A percentile compares a stretch with the other conserved stretches of the same genome.
Evolutionary conservation across 2,888 invertebrate genomes (phyloP).

Genomic region (Pachydiplax longipennis): DNA sequence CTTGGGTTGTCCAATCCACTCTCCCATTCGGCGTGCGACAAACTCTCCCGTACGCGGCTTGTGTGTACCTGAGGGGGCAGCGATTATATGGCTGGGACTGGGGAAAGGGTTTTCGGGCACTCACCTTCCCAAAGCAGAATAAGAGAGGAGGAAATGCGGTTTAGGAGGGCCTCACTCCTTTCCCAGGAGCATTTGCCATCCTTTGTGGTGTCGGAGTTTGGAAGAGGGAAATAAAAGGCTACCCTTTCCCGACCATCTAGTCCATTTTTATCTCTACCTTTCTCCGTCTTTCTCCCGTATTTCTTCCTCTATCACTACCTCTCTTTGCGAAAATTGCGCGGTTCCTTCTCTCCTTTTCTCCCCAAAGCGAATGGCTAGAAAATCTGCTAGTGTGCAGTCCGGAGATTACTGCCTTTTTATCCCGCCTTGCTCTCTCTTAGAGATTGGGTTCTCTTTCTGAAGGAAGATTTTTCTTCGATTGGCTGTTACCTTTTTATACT

Average conservation of each 20-base stretch:
- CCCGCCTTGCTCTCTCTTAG: too few relatives aligned
- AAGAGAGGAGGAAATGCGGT: background rate
- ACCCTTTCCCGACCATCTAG: background rate
- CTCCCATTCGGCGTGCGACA: background rate
- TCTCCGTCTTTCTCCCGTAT: background rate
- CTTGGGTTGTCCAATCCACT: background rate
- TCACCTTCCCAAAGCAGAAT: background rate
- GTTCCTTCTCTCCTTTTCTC: background rate
- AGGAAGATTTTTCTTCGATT: too few relatives aligned
- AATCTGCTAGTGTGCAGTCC: too few relatives aligned
- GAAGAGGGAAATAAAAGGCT: background rate
- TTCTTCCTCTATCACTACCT: background rate
- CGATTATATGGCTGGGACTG: background rate
- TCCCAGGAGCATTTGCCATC: background rate
- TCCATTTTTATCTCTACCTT: background rate
- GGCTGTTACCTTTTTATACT: too few relatives aligned
- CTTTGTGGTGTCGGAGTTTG: background rate
- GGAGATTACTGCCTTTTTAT: too few relatives aligned
- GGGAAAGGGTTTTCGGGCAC: background rate
- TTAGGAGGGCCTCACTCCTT: background rate
- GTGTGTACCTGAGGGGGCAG: background rate
- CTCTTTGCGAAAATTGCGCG: background rate
- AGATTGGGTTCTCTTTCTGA: too few relatives aligned
- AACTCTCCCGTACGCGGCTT: background rate
- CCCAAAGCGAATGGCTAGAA: too few relatives aligned